Evolutionary conservation across 64 coral and sea anemone species (phyloP).

Genomic region (Hydrozoanthus tunicans): DNA sequence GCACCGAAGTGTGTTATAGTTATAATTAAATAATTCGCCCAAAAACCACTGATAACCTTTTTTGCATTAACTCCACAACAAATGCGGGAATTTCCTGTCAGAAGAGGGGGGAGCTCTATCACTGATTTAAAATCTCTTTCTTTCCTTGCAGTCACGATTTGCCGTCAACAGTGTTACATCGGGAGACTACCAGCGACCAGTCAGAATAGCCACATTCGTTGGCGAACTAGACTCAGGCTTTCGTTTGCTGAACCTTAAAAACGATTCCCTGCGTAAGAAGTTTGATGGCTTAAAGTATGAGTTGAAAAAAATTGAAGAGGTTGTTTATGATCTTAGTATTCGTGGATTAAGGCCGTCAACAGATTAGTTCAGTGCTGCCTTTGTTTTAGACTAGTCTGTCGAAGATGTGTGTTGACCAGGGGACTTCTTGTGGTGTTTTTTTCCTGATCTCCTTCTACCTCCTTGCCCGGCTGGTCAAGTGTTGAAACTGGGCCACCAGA

Average conservation of each 20-base stretch:
- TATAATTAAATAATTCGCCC: too few relatives aligned
- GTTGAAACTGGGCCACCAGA: too few relatives aligned
- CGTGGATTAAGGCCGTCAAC: constrained; percentile 69
- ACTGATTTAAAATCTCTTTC: not conserved
- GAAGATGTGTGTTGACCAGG: too few relatives aligned
- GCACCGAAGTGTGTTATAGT: too few relatives aligned
- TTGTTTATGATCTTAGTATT: constrained; percentile 95
- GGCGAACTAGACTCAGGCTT: constrained; percentile 94
- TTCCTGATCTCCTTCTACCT: too few relatives aligned
- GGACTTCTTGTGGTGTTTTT: too few relatives aligned
- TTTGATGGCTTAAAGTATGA: constrained; percentile 99
- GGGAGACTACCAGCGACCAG: constrained; percentile 83
- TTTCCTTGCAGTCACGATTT: constrained; percentile 73
- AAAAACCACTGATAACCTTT: too few relatives aligned
- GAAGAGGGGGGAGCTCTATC: too few relatives aligned
- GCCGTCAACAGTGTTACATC: constrained; percentile 95
- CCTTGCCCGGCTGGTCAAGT: too few relatives aligned
- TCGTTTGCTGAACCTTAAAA: constrained; percentile 91
- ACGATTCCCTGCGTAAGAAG: constrained; percentile 92
- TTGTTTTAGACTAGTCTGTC: not conserved
- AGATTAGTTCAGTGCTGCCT: not conserved
- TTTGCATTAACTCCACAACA: too few relatives aligned
- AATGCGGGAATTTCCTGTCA: too few relatives aligned
- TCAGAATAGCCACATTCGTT: constrained; percentile 79
- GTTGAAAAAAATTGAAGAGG: constrained; percentile 96